These are phyloP conservation scores for Hypocryptadius cinnamomeus DNA, from an alignment of 2,113 vertebrate species.

Conservation along the genomic window DNA sequence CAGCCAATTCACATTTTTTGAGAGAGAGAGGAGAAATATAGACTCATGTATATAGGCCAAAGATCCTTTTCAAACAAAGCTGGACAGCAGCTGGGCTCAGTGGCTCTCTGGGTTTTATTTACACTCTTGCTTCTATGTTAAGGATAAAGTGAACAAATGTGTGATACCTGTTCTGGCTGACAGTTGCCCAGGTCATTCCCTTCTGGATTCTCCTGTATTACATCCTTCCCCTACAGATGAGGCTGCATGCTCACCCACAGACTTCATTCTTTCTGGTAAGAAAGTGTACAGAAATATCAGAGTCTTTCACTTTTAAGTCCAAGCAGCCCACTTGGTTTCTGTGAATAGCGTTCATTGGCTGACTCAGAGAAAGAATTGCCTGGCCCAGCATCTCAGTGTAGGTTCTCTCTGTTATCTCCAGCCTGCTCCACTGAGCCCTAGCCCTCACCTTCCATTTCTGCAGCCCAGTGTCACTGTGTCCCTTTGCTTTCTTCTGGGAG, in stretches of 20 bases:
- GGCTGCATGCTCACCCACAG: neutral
- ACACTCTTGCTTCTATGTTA: neutral
- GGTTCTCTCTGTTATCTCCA: neutral
- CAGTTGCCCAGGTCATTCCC: neutral
- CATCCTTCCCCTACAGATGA: neutral
- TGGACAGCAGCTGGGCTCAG: neutral
- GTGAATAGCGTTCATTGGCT: neutral
- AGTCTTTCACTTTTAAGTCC: neutral
- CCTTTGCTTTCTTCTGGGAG: neutral
- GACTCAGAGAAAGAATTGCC: neutral
- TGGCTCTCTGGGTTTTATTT: neutral
- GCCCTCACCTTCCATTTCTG: neutral
- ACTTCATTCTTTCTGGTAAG: neutral
- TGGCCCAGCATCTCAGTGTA: neutral
- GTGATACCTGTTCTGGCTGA: neutral
- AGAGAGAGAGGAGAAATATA: neutral
- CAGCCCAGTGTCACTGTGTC: neutral
- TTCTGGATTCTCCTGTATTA: neutral
- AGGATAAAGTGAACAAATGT: neutral
- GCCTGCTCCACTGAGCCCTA: neutral
- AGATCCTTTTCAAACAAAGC: neutral
- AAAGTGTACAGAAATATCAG: neutral
- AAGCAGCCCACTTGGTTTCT: neutral
- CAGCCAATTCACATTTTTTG: neutral
- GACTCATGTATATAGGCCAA: neutral